Evolutionary conservation across 1,140 invertebrate genomes (phyloP).

Genomic region (Bombus ignitus): DNA sequence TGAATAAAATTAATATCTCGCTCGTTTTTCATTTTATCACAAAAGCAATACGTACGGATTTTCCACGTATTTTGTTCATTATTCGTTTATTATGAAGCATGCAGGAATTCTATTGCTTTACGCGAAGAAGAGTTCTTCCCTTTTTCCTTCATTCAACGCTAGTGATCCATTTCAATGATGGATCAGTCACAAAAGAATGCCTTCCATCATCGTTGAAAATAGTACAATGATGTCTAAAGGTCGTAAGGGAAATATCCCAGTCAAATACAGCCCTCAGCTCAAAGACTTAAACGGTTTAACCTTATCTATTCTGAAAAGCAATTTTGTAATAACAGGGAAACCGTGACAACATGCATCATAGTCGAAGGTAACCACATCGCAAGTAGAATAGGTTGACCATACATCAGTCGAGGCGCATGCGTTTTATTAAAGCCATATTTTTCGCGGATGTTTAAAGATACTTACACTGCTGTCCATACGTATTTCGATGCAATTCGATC

Average conservation of each 20-base stretch:
- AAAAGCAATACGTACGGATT: not conserved
- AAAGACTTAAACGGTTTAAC: not conserved
- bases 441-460: not conserved
- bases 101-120: not conserved
- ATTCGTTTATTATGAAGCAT: no score
- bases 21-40: no score
- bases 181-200: conserved; percentile 7
- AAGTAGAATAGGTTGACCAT: not conserved
- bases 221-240: not conserved
- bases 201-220: not conserved
- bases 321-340: not conserved
- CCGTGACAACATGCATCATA: no score
- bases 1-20: not conserved
- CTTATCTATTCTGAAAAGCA: not conserved
- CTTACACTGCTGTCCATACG: not conserved
- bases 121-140: not conserved
- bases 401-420: not conserved
- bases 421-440: not conserved
- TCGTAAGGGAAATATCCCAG: not conserved
- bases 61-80: not conserved
- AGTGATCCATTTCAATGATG: conserved; percentile 16
- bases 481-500: not conserved
- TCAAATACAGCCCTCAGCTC: no score
- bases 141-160: not conserved
- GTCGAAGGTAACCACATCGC: not conserved